A percentile compares a stretch with the other conserved stretches of the same genome.
Conservation (phyloP, 2,113 vertebrate genomes). For the Strigops habroptila region DNA sequence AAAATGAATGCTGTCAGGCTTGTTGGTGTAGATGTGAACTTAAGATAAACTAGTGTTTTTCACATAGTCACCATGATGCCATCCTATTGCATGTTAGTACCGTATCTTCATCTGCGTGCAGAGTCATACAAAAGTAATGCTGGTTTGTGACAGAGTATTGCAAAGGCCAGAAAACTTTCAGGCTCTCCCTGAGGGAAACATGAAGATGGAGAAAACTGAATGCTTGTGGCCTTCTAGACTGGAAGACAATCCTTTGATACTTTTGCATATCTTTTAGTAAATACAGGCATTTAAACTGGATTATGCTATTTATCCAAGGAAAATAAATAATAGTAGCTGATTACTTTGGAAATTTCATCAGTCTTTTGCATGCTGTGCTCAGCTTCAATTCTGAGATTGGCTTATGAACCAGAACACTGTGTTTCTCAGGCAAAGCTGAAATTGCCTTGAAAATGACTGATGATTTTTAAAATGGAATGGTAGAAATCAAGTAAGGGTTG, state of each 20-base stretch:
- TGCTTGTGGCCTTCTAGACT: background rate
- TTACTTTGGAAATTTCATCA: background rate
- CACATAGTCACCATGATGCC: background rate
- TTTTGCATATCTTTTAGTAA: background rate
- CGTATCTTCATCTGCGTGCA: background rate
- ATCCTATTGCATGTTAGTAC: background rate
- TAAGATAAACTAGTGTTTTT: background rate
- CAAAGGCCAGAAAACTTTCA: background rate
- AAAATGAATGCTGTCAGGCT: background rate
- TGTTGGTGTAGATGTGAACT: background rate
- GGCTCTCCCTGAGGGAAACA: background rate
- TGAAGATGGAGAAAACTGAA: rapidly evolving
- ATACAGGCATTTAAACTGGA: background rate
- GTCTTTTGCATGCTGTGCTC: background rate
- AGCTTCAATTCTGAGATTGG: background rate
- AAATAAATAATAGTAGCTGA: background rate
- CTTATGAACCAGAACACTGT: background rate
- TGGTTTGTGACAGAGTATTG: background rate
- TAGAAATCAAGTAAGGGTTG: background rate
- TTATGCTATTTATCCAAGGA: background rate
- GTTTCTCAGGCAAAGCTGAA: background rate
- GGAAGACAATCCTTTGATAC: background rate
- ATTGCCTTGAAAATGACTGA: background rate
- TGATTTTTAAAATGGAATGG: background rate
- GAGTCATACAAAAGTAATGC: background rate